A percentile compares a stretch with the other conserved stretches of the same genome.
These are phyloP conservation scores for Harpegnathos saltator DNA, from an alignment of 1,140 invertebrate genomes.

Conservation along the genomic window DNA sequence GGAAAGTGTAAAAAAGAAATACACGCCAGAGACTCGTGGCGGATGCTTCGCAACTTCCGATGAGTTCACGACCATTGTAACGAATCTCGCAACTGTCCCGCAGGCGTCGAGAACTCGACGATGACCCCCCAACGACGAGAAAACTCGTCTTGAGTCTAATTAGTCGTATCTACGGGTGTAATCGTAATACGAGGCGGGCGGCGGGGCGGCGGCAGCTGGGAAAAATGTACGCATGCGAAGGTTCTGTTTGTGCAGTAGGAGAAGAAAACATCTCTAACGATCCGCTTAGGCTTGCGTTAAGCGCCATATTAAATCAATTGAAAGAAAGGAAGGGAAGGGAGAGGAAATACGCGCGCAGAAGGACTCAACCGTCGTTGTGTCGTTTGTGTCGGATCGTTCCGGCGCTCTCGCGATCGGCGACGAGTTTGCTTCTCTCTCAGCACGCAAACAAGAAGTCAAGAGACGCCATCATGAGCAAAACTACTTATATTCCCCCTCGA, in stretches of 20 bases:
- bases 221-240: background rate
- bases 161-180: background rate
- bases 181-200: too few species aligned
- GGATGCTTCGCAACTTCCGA: background rate
- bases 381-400: background rate
- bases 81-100: background rate
- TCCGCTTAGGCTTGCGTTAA: too few species aligned
- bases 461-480: background rate
- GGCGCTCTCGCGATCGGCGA: background rate
- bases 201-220: background rate
- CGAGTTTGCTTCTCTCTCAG: background rate
- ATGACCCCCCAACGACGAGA: background rate
- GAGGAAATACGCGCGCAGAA: too few species aligned
- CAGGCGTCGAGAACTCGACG: background rate
- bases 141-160: background rate
- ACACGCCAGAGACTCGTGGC: background rate
- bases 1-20: background rate
- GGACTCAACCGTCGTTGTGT: too few species aligned
- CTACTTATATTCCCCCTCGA: background rate
- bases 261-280: background rate
- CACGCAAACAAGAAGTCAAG: background rate
- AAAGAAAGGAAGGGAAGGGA: too few species aligned
- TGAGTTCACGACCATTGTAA: constrained; percentile 20
- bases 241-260: background rate
- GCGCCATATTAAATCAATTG: too few species aligned